Evolutionary conservation across 2,888 invertebrate genomes (phyloP).

Genomic region (Argynnis bischoffii): DNA sequence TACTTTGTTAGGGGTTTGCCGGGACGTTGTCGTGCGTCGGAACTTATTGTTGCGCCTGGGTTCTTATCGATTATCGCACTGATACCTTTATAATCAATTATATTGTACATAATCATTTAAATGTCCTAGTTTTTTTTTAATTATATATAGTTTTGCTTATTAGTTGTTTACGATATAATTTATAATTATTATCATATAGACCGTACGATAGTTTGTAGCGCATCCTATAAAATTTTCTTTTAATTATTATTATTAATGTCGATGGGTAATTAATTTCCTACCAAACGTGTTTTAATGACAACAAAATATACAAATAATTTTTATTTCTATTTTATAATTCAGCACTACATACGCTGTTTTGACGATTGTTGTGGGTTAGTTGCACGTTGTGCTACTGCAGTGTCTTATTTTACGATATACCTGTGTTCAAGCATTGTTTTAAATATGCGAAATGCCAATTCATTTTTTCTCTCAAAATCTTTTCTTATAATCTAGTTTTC

Average conservation of each 20-base stretch:
- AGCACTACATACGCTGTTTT: slow-evolving; percentile 62
- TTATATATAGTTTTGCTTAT: slow-evolving; percentile 40
- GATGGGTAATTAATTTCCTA: slow-evolving; percentile 25
- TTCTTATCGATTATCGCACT: slow-evolving; percentile 24
- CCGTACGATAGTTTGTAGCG: slow-evolving; percentile 42
- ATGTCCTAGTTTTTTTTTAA: slow-evolving; percentile 31
- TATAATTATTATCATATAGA: slow-evolving; percentile 49
- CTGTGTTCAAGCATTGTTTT: slow-evolving; percentile 46
- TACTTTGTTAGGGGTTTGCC: slow-evolving; percentile 48
- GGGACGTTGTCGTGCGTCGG: slow-evolving; percentile 31
- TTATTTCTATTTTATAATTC: slow-evolving; percentile 46
- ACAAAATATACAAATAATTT: slow-evolving; percentile 12
- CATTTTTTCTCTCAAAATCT: slow-evolving; percentile 32
- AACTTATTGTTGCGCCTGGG: slow-evolving; percentile 32
- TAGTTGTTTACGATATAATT: slow-evolving; percentile 48
- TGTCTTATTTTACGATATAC: slow-evolving; percentile 49
- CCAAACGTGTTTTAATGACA: slow-evolving; percentile 37
- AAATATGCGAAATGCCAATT: slow-evolving; percentile 48
- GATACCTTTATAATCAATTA: slow-evolving; percentile 13
- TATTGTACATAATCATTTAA: slow-evolving; percentile 29
- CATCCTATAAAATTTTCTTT: slow-evolving; percentile 38
- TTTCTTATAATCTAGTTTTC: neutral
- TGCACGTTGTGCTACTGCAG: slow-evolving; percentile 52
- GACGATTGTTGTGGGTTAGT: slow-evolving; percentile 64
- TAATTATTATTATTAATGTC: slow-evolving; percentile 1